Conservation (phyloP, 2,797 vertebrate species). For the Cuculus canorus region DNA sequence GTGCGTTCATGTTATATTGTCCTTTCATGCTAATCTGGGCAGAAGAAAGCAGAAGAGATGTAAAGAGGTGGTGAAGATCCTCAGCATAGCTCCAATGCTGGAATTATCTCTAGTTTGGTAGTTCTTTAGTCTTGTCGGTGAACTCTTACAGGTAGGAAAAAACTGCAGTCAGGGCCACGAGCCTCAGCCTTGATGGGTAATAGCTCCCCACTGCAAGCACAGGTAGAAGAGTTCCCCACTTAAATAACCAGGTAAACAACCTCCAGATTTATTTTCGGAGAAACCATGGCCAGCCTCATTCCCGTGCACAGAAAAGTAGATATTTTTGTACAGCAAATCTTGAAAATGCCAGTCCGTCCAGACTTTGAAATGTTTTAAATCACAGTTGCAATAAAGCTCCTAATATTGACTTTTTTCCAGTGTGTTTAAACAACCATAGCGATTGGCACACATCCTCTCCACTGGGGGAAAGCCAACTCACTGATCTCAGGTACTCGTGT, state of each 20-base stretch:
- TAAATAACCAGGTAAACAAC: not conserved
- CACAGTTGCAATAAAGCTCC: not conserved
- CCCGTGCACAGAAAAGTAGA: not conserved
- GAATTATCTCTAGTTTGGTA: not conserved
- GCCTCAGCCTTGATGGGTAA: not conserved
- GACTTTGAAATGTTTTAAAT: not conserved
- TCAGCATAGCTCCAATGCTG: not conserved
- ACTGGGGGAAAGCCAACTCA: not conserved
- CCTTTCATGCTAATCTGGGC: not conserved
- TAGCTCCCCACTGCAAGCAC: not conserved
- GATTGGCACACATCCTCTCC: not conserved
- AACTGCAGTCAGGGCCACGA: fast-evolving
- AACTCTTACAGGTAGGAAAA: not conserved
- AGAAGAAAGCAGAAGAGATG: not conserved
- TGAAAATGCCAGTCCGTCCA: not conserved
- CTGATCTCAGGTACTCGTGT: not conserved
- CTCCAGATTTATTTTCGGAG: not conserved
- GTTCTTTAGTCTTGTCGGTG: not conserved
- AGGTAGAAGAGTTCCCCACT: not conserved
- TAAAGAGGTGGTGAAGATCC: not conserved
- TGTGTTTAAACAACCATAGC: not conserved
- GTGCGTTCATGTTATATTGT: not conserved
- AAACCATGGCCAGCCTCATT: not conserved
- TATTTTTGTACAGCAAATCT: not conserved
- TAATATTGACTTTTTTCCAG: not conserved